A percentile compares a stretch with the other conserved stretches of the same genome.
Conservation (phyloP, 2,113 vertebrate species). For the Stigmatopora argus region DNA sequence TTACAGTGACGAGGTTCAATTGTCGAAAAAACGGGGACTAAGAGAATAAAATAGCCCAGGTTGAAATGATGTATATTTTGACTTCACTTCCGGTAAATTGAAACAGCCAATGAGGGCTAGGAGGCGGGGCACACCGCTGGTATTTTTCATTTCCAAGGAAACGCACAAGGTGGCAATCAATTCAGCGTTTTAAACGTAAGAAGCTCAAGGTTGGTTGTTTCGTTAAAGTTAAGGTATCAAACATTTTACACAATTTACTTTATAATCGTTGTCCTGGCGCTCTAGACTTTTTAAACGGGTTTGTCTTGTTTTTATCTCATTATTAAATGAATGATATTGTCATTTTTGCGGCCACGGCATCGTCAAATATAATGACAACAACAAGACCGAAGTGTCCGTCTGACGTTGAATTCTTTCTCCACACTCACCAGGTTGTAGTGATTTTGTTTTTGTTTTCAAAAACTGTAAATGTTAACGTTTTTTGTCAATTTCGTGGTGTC, state of each 20-base stretch:
- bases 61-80: not conserved
- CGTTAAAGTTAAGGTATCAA: not conserved
- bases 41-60: not conserved
- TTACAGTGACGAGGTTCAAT: no score
- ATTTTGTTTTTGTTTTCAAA: no score
- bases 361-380: no score
- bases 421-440: no score
- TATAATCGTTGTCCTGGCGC: not conserved
- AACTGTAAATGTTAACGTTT: no score
- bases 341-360: no score
- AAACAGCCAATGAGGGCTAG: not conserved
- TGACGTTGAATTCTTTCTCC: no score
- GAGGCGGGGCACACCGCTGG: not conserved
- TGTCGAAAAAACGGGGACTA: not conserved
- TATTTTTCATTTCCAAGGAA: constrained; percentile 36
- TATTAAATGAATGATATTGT: no score
- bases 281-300: no score
- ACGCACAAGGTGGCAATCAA: not conserved
- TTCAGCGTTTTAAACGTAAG: not conserved
- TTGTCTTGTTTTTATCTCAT: no score
- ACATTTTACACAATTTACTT: not conserved
- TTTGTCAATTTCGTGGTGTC: no score
- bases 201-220: not conserved
- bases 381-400: no score
- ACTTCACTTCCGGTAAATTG: not conserved